These are phyloP conservation scores for Gari tellinella DNA, from an alignment of 2,888 invertebrate species.

Conservation along the genomic window DNA sequence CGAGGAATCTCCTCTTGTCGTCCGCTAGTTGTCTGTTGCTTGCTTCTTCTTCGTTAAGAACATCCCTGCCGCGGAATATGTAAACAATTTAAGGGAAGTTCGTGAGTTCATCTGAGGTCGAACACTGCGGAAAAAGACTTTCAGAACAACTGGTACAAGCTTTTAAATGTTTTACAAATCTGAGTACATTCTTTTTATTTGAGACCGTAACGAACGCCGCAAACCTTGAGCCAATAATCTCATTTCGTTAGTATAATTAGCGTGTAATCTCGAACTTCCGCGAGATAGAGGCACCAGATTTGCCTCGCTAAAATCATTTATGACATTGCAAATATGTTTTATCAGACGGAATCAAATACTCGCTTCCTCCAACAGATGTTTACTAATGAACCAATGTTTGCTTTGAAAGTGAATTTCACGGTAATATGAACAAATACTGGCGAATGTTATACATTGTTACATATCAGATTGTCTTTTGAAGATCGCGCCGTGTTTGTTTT, in stretches of 20 bases:
- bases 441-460: slow-evolving; percentile 22
- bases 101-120: too few species aligned
- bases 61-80: too few species aligned
- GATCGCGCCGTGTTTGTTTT: slow-evolving; percentile 27
- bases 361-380: slow-evolving; percentile 40
- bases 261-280: slow-evolving; percentile 43
- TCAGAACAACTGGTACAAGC: background rate
- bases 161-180: background rate
- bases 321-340: slow-evolving; percentile 49
- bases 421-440: slow-evolving; percentile 26
- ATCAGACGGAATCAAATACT: slow-evolving; percentile 36
- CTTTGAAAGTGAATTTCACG: slow-evolving; percentile 36
- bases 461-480: slow-evolving; percentile 34
- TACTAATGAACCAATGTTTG: slow-evolving; percentile 35
- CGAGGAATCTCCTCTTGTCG: too few species aligned
- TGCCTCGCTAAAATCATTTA: slow-evolving; percentile 26
- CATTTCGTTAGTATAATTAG: slow-evolving; percentile 28
- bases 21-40: too few species aligned
- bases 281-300: slow-evolving; percentile 10
- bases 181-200: too few species aligned
- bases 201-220: too few species aligned
- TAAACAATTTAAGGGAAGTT: too few species aligned
- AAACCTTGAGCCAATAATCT: slow-evolving; percentile 16
- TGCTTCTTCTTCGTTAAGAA: too few species aligned
- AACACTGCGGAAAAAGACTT: background rate